These are phyloP conservation scores for Holothuria scabra DNA, from an alignment of 53 echinoderm and acorn worm genomes.

Conservation along the genomic window DNA sequence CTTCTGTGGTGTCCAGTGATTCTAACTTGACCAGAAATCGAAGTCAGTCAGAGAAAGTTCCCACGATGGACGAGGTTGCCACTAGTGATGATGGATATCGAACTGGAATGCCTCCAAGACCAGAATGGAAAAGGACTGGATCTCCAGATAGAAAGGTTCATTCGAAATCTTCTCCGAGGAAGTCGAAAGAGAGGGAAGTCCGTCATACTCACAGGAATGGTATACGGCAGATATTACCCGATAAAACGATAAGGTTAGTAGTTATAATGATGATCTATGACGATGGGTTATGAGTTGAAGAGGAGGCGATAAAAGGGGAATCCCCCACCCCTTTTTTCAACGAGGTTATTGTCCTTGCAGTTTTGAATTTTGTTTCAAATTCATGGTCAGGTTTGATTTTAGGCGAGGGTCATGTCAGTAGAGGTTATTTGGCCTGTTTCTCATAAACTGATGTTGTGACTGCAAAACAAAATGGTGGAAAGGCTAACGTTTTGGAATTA, in stretches of 20 bases:
- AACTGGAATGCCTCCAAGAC: slow-evolving; percentile 59
- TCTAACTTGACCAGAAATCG: neutral
- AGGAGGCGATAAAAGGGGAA: no score
- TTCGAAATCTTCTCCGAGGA: slow-evolving; percentile 1
- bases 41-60: neutral
- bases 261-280: neutral
- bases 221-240: slow-evolving; percentile 21
- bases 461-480: no score
- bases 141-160: slow-evolving; percentile 28
- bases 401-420: no score
- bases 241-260: slow-evolving; percentile 15
- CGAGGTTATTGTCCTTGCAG: no score
- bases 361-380: no score
- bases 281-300: neutral
- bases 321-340: no score
- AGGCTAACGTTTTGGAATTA: no score
- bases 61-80: neutral
- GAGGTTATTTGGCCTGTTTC: no score
- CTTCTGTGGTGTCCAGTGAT: slow-evolving; percentile 35
- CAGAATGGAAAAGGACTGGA: slow-evolving; percentile 51
- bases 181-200: neutral
- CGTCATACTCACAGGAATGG: neutral
- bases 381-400: no score
- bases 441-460: no score
- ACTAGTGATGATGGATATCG: neutral